Evolutionary conservation across 1,140 invertebrate species (phyloP).

Genomic region (Drosophila teissieri): DNA sequence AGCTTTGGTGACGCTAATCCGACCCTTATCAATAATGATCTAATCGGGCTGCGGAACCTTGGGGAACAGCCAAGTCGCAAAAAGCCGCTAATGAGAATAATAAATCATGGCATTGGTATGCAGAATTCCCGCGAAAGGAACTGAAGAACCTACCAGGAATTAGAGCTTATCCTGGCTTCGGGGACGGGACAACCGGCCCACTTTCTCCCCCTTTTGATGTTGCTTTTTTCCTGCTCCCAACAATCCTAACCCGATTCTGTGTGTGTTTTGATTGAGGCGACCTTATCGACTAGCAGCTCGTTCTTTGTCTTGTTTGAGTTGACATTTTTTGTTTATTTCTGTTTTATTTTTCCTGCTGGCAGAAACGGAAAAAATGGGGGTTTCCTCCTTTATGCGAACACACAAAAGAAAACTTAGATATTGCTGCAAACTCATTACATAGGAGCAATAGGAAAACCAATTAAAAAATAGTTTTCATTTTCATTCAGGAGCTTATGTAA

Average conservation of each 20-base stretch:
- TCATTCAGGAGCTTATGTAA: too few relatives aligned
- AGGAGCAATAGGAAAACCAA: too few relatives aligned
- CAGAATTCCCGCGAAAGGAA: conserved; percentile 5
- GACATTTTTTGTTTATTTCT: conserved; percentile 53
- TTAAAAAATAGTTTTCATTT: too few relatives aligned
- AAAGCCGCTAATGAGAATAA: conserved; percentile 36
- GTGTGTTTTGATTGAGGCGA: conserved; percentile 71
- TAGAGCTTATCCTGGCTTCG: conserved; percentile 28
- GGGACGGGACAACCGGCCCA: conserved; percentile 1
- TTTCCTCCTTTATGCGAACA: neutral
- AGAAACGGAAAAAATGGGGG: conserved; percentile 2
- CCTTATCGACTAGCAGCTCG: conserved; percentile 68
- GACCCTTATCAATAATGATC: conserved; percentile 38
- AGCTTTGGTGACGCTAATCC: conserved; percentile 21
- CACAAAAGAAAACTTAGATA: neutral
- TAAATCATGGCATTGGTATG: conserved; percentile 31
- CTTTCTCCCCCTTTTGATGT: conserved; percentile 7
- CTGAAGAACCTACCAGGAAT: conserved; percentile 15
- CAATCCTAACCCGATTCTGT: conserved; percentile 49
- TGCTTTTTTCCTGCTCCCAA: conserved; percentile 1
- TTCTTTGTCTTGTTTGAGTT: conserved; percentile 37
- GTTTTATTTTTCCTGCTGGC: conserved; percentile 11
- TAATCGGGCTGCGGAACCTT: neutral
- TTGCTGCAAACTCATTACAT: too few relatives aligned
- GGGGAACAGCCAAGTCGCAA: conserved; percentile 2